Evolutionary conservation across 2,113 vertebrate species (phyloP), one percentile per base, ranked within the genome.

Genomic region (Stomatorhinus ivindoensis): DNA sequence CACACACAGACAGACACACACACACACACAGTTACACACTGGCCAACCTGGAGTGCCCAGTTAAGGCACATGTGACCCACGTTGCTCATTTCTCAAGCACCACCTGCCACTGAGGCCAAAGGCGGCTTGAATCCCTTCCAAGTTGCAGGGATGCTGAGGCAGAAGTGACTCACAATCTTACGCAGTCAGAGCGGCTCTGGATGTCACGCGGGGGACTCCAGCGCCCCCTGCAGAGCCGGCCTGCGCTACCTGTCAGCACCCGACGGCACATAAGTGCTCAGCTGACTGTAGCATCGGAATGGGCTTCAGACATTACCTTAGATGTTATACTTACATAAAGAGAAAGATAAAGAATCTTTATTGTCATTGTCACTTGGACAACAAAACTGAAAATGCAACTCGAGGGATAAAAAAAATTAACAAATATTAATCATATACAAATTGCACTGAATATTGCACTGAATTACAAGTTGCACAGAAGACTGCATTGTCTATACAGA

Each of bases 1-100:
- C n/a, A 4, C 4, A 53, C 1, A 4, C 1, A 53, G 0, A 5
- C 1, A 55, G 1, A 21, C 1, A 55, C 1, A 6, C n/a, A n/a
- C 24, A n/a, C 6, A n/a, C 0, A 61, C 2, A 9, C 2, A 61
- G 0, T 24, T 6, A 55, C 7, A 61, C 24, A 65, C 24, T 3
- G 58, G 58, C 58, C 24, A 61, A n/a, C 24, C 2, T 27, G 58
- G 9, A 65, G 24, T 27, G 7, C n/a, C 58, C 24, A 10, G 24
- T n/a, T 65, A 27, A 65, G 58, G 24, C 58, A 10, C 24, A 9
- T 24, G 58, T 11, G 58, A 65, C 24, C 58, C 7, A 27, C 6
- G 24, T 3, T 27, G 58, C 2, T 24, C 0, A 0, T n/a, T 24
- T 65, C 58, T 65, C 58, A 24, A 27, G 58, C 55, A 24, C 6